Percentiles rank a stretch among this genome's conserved stretches.
phyloP scores from a whole-genome alignment of 2,888 invertebrate species.

The Poecilus cupreus region DNA sequence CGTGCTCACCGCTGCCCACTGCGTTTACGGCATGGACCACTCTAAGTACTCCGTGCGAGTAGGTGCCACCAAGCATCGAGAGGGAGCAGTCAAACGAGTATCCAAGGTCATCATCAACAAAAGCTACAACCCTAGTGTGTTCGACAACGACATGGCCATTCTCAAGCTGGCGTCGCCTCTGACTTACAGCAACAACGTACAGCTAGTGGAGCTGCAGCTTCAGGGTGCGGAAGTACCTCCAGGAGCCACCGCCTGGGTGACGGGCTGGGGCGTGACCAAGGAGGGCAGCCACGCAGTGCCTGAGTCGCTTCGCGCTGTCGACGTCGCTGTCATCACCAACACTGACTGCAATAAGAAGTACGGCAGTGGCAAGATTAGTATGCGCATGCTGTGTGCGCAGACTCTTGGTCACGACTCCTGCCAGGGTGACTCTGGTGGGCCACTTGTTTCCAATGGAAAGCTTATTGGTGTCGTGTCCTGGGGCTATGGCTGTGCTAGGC shows the following conservation, averaged over 20 bases:
- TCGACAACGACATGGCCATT: constrained; percentile 28
- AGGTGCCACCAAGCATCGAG: not conserved
- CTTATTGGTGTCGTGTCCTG: constrained; percentile 47
- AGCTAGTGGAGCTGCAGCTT: not conserved
- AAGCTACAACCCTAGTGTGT: not conserved
- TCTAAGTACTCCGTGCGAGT: constrained; percentile 1
- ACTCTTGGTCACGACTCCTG: constrained; percentile 4
- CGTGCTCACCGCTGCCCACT: constrained; percentile 40
- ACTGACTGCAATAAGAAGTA: not conserved
- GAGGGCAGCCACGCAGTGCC: not conserved
- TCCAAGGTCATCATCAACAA: not conserved
- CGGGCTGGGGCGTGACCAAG: constrained; percentile 39
- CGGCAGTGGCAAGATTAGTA: not conserved
- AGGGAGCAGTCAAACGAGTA: not conserved
- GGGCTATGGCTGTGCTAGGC: constrained; percentile 43
- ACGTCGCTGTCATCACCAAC: not conserved
- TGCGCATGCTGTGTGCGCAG: constrained; percentile 36
- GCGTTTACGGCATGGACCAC: constrained; percentile 29
- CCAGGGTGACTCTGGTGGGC: constrained; percentile 49
- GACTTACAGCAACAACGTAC: not conserved
- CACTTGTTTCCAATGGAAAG: constrained; percentile 30
- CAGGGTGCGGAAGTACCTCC: not conserved
- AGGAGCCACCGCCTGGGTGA: not conserved
- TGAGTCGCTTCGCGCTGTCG: not conserved
- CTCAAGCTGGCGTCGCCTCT: constrained; percentile 7